Evolutionary conservation across 2,888 invertebrate genomes (phyloP).

Genomic region (Parnassius glacialis): DNA sequence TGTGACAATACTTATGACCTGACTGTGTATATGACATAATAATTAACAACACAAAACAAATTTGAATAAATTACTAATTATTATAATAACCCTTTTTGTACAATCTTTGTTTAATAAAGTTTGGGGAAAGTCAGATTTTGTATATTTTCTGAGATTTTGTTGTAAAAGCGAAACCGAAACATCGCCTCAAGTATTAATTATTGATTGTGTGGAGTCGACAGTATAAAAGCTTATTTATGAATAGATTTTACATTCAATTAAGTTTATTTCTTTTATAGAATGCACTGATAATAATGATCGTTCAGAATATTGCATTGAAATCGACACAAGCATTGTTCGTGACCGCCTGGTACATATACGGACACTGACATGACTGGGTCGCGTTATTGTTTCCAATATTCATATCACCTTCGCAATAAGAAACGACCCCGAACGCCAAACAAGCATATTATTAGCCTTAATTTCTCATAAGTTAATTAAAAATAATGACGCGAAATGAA

Average conservation of each 20-base stretch:
- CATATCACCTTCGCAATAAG: constrained; percentile 3
- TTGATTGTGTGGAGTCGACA: background rate
- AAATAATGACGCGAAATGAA: constrained; percentile 35
- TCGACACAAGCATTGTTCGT: background rate
- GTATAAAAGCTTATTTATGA: background rate
- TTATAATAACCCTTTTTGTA: too few species aligned
- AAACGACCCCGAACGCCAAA: constrained; percentile 15
- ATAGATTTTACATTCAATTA: background rate
- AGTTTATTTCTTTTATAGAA: too few species aligned
- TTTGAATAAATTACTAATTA: too few species aligned
- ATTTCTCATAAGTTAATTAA: constrained; percentile 33
- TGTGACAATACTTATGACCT: too few species aligned
- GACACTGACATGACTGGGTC: background rate
- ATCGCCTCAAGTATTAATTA: too few species aligned
- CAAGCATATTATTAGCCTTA: constrained; percentile 20
- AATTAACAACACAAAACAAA: too few species aligned
- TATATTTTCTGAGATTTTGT: too few species aligned
- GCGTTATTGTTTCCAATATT: background rate
- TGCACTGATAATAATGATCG: background rate
- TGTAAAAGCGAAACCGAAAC: too few species aligned
- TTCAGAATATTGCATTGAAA: background rate
- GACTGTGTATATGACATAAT: too few species aligned
- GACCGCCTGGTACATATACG: background rate
- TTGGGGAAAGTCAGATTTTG: too few species aligned
- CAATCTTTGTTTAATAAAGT: too few species aligned